Evolutionary conservation across 2,797 vertebrate species (phyloP).

Genomic region (Sebastes flavidus): DNA sequence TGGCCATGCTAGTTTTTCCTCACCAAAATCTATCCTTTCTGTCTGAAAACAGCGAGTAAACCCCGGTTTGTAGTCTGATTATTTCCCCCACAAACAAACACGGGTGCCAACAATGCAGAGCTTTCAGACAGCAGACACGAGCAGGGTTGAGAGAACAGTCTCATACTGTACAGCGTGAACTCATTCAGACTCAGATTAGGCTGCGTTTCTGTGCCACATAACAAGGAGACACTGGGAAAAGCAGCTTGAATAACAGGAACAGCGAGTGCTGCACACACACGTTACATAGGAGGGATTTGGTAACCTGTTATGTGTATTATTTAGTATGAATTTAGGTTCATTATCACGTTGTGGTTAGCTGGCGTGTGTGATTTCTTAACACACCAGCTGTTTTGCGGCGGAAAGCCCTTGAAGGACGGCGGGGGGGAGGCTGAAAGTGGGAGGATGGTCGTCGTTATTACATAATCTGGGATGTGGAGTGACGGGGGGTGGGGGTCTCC

Average conservation of each 20-base stretch:
- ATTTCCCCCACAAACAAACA: slow-evolving; percentile 13
- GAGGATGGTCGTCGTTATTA: slow-evolving; percentile 50
- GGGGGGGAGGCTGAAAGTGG: not conserved
- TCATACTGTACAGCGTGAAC: slow-evolving; percentile 41
- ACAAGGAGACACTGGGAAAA: slow-evolving; percentile 16
- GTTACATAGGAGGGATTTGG: not conserved
- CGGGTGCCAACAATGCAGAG: slow-evolving; percentile 16
- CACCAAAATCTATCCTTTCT: accelerated
- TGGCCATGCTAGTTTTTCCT: too few species aligned
- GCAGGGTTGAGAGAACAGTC: slow-evolving; percentile 26
- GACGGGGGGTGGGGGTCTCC: slow-evolving; percentile 38
- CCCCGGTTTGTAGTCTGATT: not conserved
- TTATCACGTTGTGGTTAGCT: not conserved
- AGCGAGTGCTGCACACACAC: slow-evolving; percentile 6
- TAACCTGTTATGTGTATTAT: not conserved
- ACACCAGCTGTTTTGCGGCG: slow-evolving; percentile 19
- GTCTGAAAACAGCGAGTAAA: not conserved
- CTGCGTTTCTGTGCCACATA: slow-evolving; percentile 29
- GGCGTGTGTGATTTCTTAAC: not conserved
- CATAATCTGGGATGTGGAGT: slow-evolving; percentile 62
- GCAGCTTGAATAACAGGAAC: slow-evolving; percentile 38
- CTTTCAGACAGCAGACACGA: slow-evolving; percentile 27
- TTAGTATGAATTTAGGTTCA: not conserved
- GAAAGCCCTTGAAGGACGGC: slow-evolving; percentile 8
- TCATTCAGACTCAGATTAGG: slow-evolving; percentile 44